A percentile compares a stretch with the other conserved stretches of the same genome.
phyloP scores from a whole-genome alignment of 2,888 invertebrate species.

The Clusia tigrina region DNA sequence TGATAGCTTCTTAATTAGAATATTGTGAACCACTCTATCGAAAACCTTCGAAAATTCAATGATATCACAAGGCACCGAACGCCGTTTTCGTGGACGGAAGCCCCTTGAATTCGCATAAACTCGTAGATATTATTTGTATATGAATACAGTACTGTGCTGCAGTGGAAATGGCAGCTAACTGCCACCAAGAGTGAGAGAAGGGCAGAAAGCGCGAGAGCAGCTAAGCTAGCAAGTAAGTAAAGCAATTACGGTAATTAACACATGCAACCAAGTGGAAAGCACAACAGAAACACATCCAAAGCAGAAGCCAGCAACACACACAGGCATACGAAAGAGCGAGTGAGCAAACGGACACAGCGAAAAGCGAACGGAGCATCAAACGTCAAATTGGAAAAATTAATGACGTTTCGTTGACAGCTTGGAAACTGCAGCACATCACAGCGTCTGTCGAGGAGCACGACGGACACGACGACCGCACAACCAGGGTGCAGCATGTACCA shows the following conservation, averaged over 20 bases:
- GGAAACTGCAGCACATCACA: constrained; percentile 7
- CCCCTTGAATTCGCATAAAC: too few relatives aligned
- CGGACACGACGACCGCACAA: constrained; percentile 22
- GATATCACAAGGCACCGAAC: too few relatives aligned
- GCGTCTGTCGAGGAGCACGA: neutral
- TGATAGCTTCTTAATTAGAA: too few relatives aligned
- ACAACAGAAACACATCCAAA: constrained; percentile 16
- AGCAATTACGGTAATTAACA: constrained; percentile 62
- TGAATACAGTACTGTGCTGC: neutral
- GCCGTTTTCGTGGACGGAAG: too few relatives aligned
- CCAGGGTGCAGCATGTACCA: neutral
- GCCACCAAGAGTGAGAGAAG: constrained; percentile 3
- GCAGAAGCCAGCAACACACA: constrained; percentile 1
- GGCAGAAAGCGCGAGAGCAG: constrained; percentile 18
- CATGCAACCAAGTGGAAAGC: constrained; percentile 56
- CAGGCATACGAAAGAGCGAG: constrained; percentile 9
- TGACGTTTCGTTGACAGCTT: constrained; percentile 60
- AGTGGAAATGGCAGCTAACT: neutral
- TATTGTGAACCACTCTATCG: too few relatives aligned
- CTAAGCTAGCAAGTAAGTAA: constrained; percentile 34
- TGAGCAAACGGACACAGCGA: constrained; percentile 1
- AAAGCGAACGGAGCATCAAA: constrained; percentile 35
- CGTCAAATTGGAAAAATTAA: constrained; percentile 59
- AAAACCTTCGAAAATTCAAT: too few relatives aligned
- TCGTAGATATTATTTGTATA: too few relatives aligned